Evolutionary conservation across 1,140 invertebrate species (phyloP).

Genomic region (Battus philenor): DNA sequence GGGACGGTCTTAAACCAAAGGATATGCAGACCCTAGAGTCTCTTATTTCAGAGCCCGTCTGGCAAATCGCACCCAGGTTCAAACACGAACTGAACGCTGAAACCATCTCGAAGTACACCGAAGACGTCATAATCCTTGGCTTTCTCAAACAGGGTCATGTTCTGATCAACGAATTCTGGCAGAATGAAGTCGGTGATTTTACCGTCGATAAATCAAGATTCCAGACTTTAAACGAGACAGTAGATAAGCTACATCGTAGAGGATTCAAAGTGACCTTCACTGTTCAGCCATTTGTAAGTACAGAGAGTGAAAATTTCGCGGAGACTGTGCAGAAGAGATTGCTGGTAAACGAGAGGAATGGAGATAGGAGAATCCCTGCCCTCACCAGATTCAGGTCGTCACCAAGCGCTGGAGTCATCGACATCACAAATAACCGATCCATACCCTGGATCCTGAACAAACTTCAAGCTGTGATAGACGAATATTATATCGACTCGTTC

Average conservation of each 20-base stretch:
- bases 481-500: constrained; percentile 91
- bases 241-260: constrained; percentile 87
- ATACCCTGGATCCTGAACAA: constrained; percentile 88
- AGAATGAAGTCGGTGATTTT: constrained; percentile 87
- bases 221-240: constrained; percentile 84
- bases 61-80: constrained; percentile 84
- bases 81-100: constrained; percentile 80
- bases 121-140: constrained; percentile 84
- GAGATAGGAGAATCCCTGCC: constrained; percentile 84
- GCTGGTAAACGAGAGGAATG: constrained; percentile 83
- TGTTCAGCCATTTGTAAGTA: constrained; percentile 91
- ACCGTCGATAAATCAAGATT: constrained; percentile 84
- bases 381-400: constrained; percentile 85
- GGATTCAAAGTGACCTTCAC: constrained; percentile 91
- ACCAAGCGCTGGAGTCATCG: constrained; percentile 87
- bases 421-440: constrained; percentile 88
- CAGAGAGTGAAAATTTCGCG: constrained; percentile 87
- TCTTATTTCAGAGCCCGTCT: constrained; percentile 87
- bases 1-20: constrained; percentile 87
- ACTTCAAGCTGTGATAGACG: constrained; percentile 81
- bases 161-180: constrained; percentile 90
- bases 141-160: constrained; percentile 88
- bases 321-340: constrained; percentile 84
- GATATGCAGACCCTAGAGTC: constrained; percentile 85
- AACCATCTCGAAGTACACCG: constrained; percentile 87